Evolutionary conservation across 2,797 vertebrate species (phyloP).

Genomic region (Oryzias dopingdopingensis): DNA sequence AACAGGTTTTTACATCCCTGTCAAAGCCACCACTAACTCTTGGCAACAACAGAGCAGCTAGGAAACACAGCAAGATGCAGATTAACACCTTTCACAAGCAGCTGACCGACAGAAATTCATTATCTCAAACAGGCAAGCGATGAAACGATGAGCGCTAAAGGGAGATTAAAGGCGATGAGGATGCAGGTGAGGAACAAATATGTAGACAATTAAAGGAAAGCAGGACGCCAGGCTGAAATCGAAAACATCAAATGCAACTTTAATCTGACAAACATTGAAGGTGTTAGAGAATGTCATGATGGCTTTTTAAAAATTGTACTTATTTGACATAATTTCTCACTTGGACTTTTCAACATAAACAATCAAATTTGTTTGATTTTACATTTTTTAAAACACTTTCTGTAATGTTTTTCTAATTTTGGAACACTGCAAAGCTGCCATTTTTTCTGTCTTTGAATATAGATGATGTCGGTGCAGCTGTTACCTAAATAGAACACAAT

Average conservation of each 20-base stretch:
- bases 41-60: conserved; percentile 25
- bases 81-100: conserved; percentile 50
- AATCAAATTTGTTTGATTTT: not conserved
- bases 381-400: no score
- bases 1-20: conserved; percentile 22
- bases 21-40: conserved; percentile 26
- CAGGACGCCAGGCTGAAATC: conserved; percentile 36
- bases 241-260: conserved; percentile 40
- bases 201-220: conserved; percentile 35
- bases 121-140: conserved; percentile 24
- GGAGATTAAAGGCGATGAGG: conserved; percentile 44
- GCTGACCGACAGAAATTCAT: conserved; percentile 40
- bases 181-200: conserved; percentile 35
- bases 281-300: conserved; percentile 28
- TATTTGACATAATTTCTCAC: not conserved
- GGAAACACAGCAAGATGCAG: conserved; percentile 7
- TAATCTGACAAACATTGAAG: conserved; percentile 37
- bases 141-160: conserved; percentile 26
- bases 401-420: no score
- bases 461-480: not conserved
- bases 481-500: conserved; percentile 3
- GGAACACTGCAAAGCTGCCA: not conserved
- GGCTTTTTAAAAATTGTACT: conserved; percentile 8
- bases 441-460: not conserved
- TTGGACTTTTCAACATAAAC: not conserved